Base-by-base conservation (phyloP, 2,113 vertebrate genomes). In the Psophia crepitans region DNA sequence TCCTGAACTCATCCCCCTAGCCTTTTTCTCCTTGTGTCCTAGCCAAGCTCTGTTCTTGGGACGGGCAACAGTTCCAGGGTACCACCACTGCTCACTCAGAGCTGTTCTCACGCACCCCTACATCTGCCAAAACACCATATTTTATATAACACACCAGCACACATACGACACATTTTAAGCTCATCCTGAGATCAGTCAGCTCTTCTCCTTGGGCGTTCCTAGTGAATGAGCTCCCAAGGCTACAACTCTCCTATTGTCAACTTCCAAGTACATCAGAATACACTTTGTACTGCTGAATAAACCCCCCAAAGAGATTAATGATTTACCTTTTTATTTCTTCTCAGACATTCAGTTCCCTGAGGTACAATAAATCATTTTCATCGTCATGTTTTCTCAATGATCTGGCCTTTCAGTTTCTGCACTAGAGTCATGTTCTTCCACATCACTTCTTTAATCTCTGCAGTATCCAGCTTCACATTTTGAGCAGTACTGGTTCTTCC, bases 171-270 rank as follows among this genome's bases (percentile, higher is more conserved):
- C 33, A 3, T 68, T 68, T 44, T 43, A 46, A 26, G 37, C 24
- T 66, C 58, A n/a, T 11, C 46, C 21, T 35, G 9, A 2, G 0
- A 2, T 37, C 2, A 1, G 14, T 27, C 68, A 70, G n/a, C 32
- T 54, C 24, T 33, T 65, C 35, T 74, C 60, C 43, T 51, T 8
- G 2, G 14, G 11, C 22, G 16, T 48, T 66, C 28, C 27, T 19
- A 56, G 32, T 1, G 0, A 13, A 27, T 24, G 16, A 43, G 39
- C 13, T 82, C 30, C 14, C 20, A 74, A 71, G 23, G 37, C 37
- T 70, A 35, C 33, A 76, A 19, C 4, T 41, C 16, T 54, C 37
- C 57, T 28, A 33, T 1, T 57, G 3, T 57, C 48, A 85, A 23
- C 37, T 23, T 61, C 64, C 23, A 77, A 63, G 48, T 66, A 17